phyloP scores from a whole-genome alignment of 1,140 invertebrate genomes.

The Chlorops oryzae region DNA sequence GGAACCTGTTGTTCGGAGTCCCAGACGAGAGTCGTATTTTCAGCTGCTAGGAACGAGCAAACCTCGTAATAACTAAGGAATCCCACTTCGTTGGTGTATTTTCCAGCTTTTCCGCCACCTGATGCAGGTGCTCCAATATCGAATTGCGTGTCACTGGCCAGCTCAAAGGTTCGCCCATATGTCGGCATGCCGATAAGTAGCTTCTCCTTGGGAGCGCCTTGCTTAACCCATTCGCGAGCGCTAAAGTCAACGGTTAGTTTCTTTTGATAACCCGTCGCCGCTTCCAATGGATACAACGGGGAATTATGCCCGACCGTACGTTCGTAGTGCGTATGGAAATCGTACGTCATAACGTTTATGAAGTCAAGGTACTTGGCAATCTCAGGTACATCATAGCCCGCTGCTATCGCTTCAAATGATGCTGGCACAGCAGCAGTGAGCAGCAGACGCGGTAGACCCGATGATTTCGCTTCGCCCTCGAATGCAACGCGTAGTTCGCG shows the following conservation, averaged over 20 bases:
- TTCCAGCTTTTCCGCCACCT: conserved; percentile 74
- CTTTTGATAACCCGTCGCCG: conserved; percentile 82
- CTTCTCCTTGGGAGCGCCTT: conserved; percentile 92
- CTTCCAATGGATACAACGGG: conserved; percentile 81
- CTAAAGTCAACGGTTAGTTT: conserved; percentile 88
- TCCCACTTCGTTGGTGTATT: conserved; percentile 81
- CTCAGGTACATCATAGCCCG: conserved; percentile 90
- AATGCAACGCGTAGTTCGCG: conserved; percentile 77
- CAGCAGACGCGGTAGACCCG: conserved; percentile 71
- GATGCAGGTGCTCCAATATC: conserved; percentile 88
- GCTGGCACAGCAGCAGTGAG: conserved; percentile 87
- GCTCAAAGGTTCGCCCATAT: conserved; percentile 88
- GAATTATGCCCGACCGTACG: conserved; percentile 87
- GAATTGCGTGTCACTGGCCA: conserved; percentile 81
- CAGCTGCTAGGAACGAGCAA: conserved; percentile 83
- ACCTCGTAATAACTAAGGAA: conserved; percentile 95
- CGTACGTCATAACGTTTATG: conserved; percentile 93
- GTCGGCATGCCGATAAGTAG: conserved; percentile 92
- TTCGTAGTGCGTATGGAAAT: conserved; percentile 92
- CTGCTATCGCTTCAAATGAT: conserved; percentile 85
- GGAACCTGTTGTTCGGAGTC: conserved; percentile 94
- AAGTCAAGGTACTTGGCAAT: conserved; percentile 91
- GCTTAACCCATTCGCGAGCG: conserved; percentile 86
- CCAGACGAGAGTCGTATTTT: conserved; percentile 91
- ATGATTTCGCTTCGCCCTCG: conserved; percentile 78